Percentiles rank a stretch among this genome's conserved stretches.
These are phyloP conservation scores for Elmis aenea DNA, from an alignment of 2,888 invertebrate species.

Conservation along the genomic window DNA sequence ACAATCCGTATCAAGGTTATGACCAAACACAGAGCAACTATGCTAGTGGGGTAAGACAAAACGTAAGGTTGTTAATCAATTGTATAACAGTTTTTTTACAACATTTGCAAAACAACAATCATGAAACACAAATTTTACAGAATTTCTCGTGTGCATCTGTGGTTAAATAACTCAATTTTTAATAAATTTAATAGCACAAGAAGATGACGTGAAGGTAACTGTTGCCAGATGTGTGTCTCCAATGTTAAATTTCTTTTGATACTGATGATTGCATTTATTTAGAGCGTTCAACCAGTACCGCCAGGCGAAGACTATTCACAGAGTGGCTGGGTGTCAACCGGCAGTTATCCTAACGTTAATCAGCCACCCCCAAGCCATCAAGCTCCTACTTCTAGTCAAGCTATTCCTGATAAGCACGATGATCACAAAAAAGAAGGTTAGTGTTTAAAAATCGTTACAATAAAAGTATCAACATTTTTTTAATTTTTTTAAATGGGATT, in stretches of 20 bases:
- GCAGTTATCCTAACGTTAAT: constrained; percentile 18
- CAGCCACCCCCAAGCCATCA: constrained; percentile 16
- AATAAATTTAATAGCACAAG: constrained; percentile 20
- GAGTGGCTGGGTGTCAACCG: constrained; percentile 31
- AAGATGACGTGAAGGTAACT: constrained; percentile 26
- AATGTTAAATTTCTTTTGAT: constrained; percentile 3
- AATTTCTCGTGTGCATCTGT: constrained; percentile 16
- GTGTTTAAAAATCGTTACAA: not conserved
- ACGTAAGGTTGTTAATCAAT: too few species aligned
- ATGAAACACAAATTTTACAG: constrained; percentile 29
- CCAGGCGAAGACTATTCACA: constrained; percentile 27
- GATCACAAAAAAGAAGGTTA: constrained; percentile 53
- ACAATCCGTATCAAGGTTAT: constrained; percentile 22
- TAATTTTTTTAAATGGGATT: too few species aligned
- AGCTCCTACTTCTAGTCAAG: constrained; percentile 38
- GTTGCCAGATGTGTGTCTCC: constrained; percentile 18
- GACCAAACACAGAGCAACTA: constrained; percentile 19
- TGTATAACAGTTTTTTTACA: too few species aligned
- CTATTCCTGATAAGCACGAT: constrained; percentile 37
- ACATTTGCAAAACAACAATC: too few species aligned
- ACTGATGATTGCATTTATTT: constrained; percentile 22
- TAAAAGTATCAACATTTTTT: too few species aligned
- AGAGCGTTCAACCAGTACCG: constrained; percentile 28
- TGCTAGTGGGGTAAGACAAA: constrained; percentile 20
- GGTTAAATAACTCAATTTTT: constrained; percentile 18